Percentiles rank a stretch among this genome's conserved stretches.
phyloP scores from a whole-genome alignment of 2,113 vertebrate species.

The Pseudolaguvia tuberculata region DNA sequence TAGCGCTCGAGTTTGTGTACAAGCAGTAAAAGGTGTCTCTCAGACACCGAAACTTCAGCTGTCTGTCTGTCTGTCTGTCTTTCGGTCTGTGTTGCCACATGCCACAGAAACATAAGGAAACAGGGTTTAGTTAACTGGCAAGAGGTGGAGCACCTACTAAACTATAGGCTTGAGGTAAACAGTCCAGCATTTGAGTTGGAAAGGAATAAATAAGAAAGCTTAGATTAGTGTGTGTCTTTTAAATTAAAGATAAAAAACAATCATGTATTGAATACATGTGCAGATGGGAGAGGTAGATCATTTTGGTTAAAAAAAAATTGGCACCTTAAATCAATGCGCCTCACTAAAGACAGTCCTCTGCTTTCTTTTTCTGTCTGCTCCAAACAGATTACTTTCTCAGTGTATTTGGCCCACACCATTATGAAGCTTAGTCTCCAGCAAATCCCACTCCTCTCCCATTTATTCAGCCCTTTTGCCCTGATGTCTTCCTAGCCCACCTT shows the following conservation, averaged over 20 bases:
- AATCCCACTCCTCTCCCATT: too few relatives aligned
- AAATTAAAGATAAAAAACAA: conserved; percentile 43
- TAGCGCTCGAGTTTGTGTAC: not conserved
- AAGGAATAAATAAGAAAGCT: conserved; percentile 24
- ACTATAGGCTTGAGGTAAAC: conserved; percentile 61
- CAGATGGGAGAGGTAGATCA: conserved; percentile 71
- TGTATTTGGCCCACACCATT: not conserved
- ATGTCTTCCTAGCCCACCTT: too few relatives aligned
- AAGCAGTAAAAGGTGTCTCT: not conserved
- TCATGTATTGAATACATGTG: conserved; percentile 53
- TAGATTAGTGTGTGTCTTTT: conserved; percentile 30
- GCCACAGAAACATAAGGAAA: conserved; percentile 25
- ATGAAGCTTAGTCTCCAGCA: too few relatives aligned
- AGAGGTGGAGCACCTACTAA: conserved; percentile 25
- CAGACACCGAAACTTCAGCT: too few relatives aligned
- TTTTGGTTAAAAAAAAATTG: conserved; percentile 64
- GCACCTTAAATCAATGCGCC: conserved; percentile 49
- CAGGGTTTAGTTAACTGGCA: conserved; percentile 15
- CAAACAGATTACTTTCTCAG: not conserved
- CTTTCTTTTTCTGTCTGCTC: conserved; percentile 15
- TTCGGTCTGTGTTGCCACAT: conserved; percentile 6
- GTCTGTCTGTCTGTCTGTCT: too few relatives aligned
- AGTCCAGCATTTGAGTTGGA: conserved; percentile 64
- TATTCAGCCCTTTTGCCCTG: too few relatives aligned
- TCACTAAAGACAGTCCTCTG: conserved; percentile 26